Base-by-base conservation (phyloP, 2,888 invertebrate genomes). In the Lithosia quadra region DNA sequence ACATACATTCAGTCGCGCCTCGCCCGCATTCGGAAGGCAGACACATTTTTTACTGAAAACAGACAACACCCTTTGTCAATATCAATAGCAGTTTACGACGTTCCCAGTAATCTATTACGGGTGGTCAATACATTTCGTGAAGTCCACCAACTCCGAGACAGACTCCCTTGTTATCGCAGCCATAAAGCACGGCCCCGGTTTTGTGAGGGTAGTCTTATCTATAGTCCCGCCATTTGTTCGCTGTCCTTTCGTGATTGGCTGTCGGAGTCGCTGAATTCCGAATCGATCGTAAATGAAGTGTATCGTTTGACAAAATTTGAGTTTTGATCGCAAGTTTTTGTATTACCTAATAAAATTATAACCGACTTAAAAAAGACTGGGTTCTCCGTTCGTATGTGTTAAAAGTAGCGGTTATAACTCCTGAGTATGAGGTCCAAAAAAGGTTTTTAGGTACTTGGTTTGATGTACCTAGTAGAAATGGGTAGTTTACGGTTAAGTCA, bases 181-280 rank as follows among this genome's bases (percentile, higher is more conserved):
- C 55, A 70, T 70, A 70, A 66, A 67, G 55, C 56, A 59, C 53
- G 59, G 63, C 43, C 63, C 56, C 39, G 58, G 33, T 67, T 67
- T 64, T 55, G 57, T 39, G 60, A 64, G 63, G 63, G 55, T 56
- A 58, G 53, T 24, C 57, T 70, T 70, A 70, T 70, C 69, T 70
- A 56, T 65, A 59, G 63, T 33, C 63, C 56, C 56, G 69, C 33
- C 66, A 63, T 70, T 70, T 56, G 69, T 69, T 18, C 58, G 55
- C 28, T 65, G 63, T 63, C 58, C 65, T 22, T 65, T 59, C 53
- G 28, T 66, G 65, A 69, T 69, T 69, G 69, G 63, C 55, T 62
- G 65, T 10, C 65, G 57, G 57, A 15, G 24, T 7, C 57, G 28
- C 62, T 55, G 56, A 69, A 69, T 65, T 69, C 49, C 28, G 15